A percentile compares a stretch with the other conserved stretches of the same genome.
Evolutionary conservation across 2,113 vertebrate genomes (phyloP).

Genomic region (Paradisaea rubra): DNA sequence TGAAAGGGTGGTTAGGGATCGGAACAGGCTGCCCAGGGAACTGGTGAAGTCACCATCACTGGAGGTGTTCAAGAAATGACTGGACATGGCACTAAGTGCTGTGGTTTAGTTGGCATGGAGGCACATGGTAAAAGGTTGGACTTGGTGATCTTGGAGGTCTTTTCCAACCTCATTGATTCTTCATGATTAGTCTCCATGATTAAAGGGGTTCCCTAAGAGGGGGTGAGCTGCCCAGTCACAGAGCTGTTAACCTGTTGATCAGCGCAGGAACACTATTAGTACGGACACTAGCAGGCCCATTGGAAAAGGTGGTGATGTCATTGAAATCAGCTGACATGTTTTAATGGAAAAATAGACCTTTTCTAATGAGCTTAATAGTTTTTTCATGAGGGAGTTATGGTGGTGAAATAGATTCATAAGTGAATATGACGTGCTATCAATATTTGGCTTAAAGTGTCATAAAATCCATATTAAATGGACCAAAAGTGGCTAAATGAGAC

Average conservation of each 20-base stretch:
- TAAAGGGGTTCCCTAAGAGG: not conserved
- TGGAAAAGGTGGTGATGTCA: not conserved
- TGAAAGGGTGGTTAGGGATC: not conserved
- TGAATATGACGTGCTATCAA: not conserved
- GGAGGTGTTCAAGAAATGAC: not conserved
- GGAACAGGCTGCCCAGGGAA: not conserved
- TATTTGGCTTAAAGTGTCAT: conserved; percentile 7
- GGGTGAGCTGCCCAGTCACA: not conserved
- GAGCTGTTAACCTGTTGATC: not conserved
- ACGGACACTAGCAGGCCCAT: not conserved
- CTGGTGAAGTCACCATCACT: not conserved
- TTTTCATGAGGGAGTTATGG: not conserved
- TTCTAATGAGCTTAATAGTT: conserved; percentile 16
- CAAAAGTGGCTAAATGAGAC: not conserved
- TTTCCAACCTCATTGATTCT: not conserved
- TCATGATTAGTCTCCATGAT: not conserved
- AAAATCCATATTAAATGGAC: conserved; percentile 5
- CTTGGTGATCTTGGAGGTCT: not conserved
- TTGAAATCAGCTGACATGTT: not conserved
- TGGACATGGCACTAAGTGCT: not conserved
- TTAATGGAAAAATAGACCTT: conserved; percentile 12
- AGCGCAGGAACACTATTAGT: not conserved
- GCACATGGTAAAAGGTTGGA: not conserved
- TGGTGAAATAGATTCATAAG: conserved; percentile 16
- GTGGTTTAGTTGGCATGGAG: not conserved